Base-by-base conservation (phyloP, 2,888 invertebrate genomes). In the Hedychridium roseum region DNA sequence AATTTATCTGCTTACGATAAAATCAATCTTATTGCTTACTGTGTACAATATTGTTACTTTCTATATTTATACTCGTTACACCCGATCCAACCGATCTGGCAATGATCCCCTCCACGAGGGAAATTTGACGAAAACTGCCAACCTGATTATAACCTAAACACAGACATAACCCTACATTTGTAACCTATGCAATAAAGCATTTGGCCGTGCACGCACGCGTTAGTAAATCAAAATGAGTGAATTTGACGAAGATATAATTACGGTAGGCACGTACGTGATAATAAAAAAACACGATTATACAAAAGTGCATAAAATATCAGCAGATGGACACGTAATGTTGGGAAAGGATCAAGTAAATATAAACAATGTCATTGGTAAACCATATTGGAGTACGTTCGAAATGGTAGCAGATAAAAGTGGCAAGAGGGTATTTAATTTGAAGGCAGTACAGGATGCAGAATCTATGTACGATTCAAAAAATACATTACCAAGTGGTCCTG, bases 261-360 rank as follows among this genome's bases (percentile, higher is more conserved):
- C 84, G 75, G 70, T 85, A 7, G 91, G 91, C 4, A 86, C 89
- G 68, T 89, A 88, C 71, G 84, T 92, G 39, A 82, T 92, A 43
- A 85, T 92, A 32, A 89, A 92, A 71, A 85, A 90, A 50, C 89
- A 91, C 61, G 88, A 86, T 64, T 92, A 87, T 71, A 88, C 86
- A 50, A 92, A 92, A 78, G 73, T 92, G 14, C 88, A 89, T 60
- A 90, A 90, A 79, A 84, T 90, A 48, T 86, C 85, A 60, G 68
- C 83, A 3, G 85, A 86, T 60, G 85, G 87, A 1, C 82, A 79
- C 26, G 81, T 90, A 21, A 84, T 81, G 54, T 70, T 92, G 47
- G 91, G 91, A 2, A 87, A 87, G 65, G 89, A 91, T 68, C 83
- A 82, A 46, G 79, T 93, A 6, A 85, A 89, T 72, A 80, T 92